Evolutionary conservation across 1,140 invertebrate genomes (phyloP), one percentile per base, ranked within the genome.

Genomic region (Caenorhabditis tropicalis): DNA sequence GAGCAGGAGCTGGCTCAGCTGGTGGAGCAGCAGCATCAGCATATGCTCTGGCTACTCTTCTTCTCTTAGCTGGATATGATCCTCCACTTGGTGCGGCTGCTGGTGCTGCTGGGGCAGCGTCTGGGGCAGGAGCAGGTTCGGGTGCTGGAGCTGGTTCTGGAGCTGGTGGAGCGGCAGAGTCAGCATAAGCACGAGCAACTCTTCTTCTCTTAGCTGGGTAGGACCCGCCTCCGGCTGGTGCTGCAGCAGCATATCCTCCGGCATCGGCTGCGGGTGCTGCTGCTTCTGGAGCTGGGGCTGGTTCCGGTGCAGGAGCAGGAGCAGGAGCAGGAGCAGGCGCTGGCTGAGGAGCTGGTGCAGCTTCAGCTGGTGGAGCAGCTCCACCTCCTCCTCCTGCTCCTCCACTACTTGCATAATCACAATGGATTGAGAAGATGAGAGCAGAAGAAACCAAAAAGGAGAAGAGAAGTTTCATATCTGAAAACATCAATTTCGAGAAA

Each of bases 371-470:
- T 36, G 58, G 12, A 9, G 53, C 53, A 15, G 53, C 24, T 15
- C 19, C 58, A 4, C 58, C 58, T 27, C 58, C 58, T 19, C 58
- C 58, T 10, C 58, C 58, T 4, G 9, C 58, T 27, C n/a, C 21
- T 12, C 24, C 29, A 6, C 58, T 31, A 65, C 58, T 65, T 36
- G 58, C 29, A 65, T 65, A 65, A 3, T 65, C 29, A 65, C 29
- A 65, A 7, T 65, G 58, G 7, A 36, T 31, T 4, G 58, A 65
- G 58, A 65, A 33, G 16, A 65, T 65, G 2, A 65, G 19, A 33
- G 58, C 31, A 65, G 58, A 65, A 36, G 58, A n/a, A 65, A 31
- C 58, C 29, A 65, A 65, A n/a, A 65, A 19, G n/a, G n/a, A n/a
- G 12, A 65, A n/a, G 19, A 65, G 31, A 36, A 65, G 58, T 0